Evolutionary conservation across 2,797 vertebrate species (phyloP).

Genomic region (Brachyalestes nurse): DNA sequence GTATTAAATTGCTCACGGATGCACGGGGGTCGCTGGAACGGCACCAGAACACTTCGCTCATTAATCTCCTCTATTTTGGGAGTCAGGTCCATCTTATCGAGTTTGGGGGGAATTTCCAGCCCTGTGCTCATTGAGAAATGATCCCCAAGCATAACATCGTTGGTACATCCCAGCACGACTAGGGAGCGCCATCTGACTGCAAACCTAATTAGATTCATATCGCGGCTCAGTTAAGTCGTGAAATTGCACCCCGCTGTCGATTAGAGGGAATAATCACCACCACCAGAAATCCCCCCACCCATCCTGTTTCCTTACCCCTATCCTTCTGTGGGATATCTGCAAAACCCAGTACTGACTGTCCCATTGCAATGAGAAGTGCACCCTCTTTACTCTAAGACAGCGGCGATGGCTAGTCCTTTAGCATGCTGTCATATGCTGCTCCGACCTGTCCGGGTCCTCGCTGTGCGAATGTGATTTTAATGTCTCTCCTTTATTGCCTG

Average conservation of each 20-base stretch:
- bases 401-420: constrained; percentile 51
- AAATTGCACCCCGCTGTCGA: constrained; percentile 46
- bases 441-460: constrained; percentile 58
- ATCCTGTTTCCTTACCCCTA: background rate
- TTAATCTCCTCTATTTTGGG: constrained; percentile 10
- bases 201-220: constrained; percentile 70
- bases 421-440: constrained; percentile 56
- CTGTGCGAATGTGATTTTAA: constrained; percentile 63
- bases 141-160: constrained; percentile 66
- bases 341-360: constrained; percentile 32
- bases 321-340: constrained; percentile 23
- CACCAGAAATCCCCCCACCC: constrained; percentile 47
- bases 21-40: background rate
- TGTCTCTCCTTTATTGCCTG: constrained; percentile 62
- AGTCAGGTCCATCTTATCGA: constrained; percentile 27
- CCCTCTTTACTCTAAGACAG: background rate
- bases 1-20: constrained; percentile 40
- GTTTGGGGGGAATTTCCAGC: background rate
- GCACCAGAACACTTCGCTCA: constrained; percentile 5
- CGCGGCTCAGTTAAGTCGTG: constrained; percentile 61
- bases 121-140: constrained; percentile 50
- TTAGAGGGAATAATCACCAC: constrained; percentile 65
- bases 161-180: constrained; percentile 71
- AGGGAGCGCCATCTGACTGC: constrained; percentile 63
- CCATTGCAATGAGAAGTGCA: constrained; percentile 24